Percentiles rank a stretch among this genome's conserved stretches.
Evolutionary conservation across 2,888 invertebrate species (phyloP).

Genomic region (Anaspis maculata): DNA sequence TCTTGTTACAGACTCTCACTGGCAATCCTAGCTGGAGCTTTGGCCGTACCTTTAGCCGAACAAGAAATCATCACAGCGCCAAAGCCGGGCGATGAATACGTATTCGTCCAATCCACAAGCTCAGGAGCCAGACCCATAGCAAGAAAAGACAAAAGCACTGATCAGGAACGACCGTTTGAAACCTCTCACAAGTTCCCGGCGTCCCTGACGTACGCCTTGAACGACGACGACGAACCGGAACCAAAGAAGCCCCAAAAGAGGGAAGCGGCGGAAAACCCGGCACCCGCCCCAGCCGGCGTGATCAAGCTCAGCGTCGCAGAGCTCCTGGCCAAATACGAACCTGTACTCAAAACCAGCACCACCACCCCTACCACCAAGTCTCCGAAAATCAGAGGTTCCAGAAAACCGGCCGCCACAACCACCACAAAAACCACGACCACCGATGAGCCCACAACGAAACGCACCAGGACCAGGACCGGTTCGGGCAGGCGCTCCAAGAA

Average conservation of each 20-base stretch:
- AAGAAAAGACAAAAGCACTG: constrained; percentile 31
- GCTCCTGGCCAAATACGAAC: constrained; percentile 35
- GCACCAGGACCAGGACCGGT: constrained; percentile 6
- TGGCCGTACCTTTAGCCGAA: constrained; percentile 6
- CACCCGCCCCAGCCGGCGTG: constrained; percentile 40
- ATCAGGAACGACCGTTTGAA: constrained; percentile 48
- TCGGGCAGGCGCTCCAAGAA: constrained; percentile 26
- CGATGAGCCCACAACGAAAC: not conserved
- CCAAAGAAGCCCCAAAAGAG: constrained; percentile 26
- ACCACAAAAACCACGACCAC: constrained; percentile 8
- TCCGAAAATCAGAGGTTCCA: too few relatives aligned
- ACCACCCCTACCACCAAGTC: constrained; percentile 12
- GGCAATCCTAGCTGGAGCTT: constrained; percentile 3
- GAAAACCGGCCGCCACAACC: constrained; percentile 25
- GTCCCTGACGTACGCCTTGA: constrained; percentile 34
- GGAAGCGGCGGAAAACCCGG: constrained; percentile 26
- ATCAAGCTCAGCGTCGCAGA: constrained; percentile 27
- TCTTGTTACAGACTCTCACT: too few relatives aligned
- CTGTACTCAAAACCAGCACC: constrained; percentile 27
- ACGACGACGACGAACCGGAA: constrained; percentile 35
- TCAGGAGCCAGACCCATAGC: constrained; percentile 34
- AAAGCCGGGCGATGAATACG: constrained; percentile 58
- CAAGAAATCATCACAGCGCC: constrained; percentile 44
- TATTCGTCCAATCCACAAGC: constrained; percentile 48
- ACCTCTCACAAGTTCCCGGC: constrained; percentile 64